Conservation (phyloP, 2,797 vertebrate species). For the Poeciliopsis infans region DNA sequence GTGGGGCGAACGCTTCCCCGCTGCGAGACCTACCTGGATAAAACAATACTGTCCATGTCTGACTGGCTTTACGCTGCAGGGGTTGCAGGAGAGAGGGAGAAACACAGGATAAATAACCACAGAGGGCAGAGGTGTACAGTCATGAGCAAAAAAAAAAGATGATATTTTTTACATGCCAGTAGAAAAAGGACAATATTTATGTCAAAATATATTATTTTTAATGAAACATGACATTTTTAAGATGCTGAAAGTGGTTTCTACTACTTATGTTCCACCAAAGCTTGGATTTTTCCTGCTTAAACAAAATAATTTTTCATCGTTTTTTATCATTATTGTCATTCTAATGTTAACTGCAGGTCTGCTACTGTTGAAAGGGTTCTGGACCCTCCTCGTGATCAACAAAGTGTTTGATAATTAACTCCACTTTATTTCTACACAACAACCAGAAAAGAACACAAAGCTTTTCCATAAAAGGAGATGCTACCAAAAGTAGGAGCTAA, state of each 20-base stretch:
- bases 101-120: constrained; percentile 26
- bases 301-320: background rate
- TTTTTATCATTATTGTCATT: background rate
- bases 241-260: background rate
- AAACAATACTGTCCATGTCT: constrained; percentile 80
- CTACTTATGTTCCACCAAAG: background rate
- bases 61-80: constrained; percentile 71
- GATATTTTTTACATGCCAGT: background rate
- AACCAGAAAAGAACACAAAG: background rate
- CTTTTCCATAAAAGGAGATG: background rate
- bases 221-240: background rate
- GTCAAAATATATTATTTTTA: background rate
- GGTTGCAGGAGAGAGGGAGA: constrained; percentile 40
- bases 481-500: background rate
- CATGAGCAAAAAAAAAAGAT: background rate
- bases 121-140: background rate
- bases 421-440: background rate
- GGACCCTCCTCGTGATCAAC: background rate
- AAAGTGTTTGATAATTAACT: background rate
- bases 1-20: constrained; percentile 66
- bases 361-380: background rate
- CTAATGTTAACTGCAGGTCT: background rate
- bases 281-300: background rate
- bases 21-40: constrained; percentile 72
- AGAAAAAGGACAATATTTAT: background rate